Percentiles rank a stretch among this genome's conserved stretches.
These are phyloP conservation scores for Zaprionus lachaisei DNA, from an alignment of 1,140 invertebrate species.

Conservation along the genomic window DNA sequence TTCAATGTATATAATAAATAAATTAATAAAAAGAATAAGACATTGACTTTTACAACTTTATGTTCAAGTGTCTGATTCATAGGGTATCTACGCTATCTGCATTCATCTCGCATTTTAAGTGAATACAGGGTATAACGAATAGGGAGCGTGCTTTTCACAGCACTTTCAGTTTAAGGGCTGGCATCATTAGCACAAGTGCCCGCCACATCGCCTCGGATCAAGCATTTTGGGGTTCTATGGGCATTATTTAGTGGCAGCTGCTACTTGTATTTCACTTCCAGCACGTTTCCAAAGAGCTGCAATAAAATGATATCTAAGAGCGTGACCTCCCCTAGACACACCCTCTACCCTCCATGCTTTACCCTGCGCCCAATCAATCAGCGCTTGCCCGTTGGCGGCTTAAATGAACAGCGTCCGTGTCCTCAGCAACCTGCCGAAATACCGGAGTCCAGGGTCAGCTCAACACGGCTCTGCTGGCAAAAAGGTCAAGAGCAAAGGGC, in stretches of 20 bases:
- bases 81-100: background rate
- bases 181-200: constrained; percentile 43
- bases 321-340: constrained; percentile 8
- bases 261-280: constrained; percentile 43
- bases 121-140: constrained; percentile 6
- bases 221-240: constrained; percentile 11
- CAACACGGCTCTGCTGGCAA: constrained; percentile 30
- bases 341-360: background rate
- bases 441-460: constrained; percentile 16
- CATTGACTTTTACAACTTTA: no score
- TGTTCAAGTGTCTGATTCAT: background rate
- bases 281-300: constrained; percentile 19
- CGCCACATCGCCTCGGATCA: constrained; percentile 6
- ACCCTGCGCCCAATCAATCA: constrained; percentile 32
- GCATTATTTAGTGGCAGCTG: constrained; percentile 42
- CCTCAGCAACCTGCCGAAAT: constrained; percentile 37
- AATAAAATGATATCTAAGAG: constrained; percentile 37
- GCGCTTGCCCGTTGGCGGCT: constrained; percentile 34
- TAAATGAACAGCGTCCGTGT: constrained; percentile 39
- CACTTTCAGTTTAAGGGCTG: constrained; percentile 2
- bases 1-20: no score
- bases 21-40: no score
- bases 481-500: constrained; percentile 72
- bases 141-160: constrained; percentile 3
- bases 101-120: background rate